A percentile compares a stretch with the other conserved stretches of the same genome.
Evolutionary conservation across 2,113 vertebrate genomes (phyloP).

Genomic region (Tyrannus savana): DNA sequence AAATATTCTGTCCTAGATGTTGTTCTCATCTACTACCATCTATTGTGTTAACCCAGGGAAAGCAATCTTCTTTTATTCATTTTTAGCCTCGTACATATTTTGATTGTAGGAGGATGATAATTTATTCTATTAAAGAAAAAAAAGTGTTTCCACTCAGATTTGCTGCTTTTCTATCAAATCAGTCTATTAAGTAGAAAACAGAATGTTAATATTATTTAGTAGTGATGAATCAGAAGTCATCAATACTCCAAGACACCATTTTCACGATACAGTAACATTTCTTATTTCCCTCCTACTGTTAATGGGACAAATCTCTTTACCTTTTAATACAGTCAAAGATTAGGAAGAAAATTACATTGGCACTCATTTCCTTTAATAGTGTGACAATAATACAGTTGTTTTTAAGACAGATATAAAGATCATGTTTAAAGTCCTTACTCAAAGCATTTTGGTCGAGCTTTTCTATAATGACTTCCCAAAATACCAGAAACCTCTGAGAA

Average conservation of each 20-base stretch:
- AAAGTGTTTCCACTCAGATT: not conserved
- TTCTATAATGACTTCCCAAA: not conserved
- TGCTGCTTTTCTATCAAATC: not conserved
- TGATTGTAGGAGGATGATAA: not conserved
- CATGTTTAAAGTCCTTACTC: constrained; percentile 32
- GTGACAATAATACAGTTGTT: not conserved
- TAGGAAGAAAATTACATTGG: constrained; percentile 43
- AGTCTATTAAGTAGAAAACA: not conserved
- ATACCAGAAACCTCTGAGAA: not conserved
- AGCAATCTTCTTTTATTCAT: not conserved
- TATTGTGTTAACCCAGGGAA: not conserved
- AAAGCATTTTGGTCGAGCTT: not conserved
- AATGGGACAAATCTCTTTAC: constrained; percentile 29
- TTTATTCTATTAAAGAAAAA: not conserved
- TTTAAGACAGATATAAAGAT: constrained; percentile 7
- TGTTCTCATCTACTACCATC: not conserved
- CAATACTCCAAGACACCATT: not conserved
- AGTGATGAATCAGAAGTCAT: not conserved
- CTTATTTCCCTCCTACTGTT: constrained; percentile 45
- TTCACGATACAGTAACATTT: constrained; percentile 26
- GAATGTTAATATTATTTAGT: not conserved
- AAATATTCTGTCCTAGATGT: not conserved
- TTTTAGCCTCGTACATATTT: accelerated
- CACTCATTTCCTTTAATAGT: constrained; percentile 35
- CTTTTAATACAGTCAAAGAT: constrained; percentile 43